A percentile compares a stretch with the other conserved stretches of the same genome.
Evolutionary conservation across 2,113 vertebrate genomes (phyloP).

Genomic region (Prolemur simus): DNA sequence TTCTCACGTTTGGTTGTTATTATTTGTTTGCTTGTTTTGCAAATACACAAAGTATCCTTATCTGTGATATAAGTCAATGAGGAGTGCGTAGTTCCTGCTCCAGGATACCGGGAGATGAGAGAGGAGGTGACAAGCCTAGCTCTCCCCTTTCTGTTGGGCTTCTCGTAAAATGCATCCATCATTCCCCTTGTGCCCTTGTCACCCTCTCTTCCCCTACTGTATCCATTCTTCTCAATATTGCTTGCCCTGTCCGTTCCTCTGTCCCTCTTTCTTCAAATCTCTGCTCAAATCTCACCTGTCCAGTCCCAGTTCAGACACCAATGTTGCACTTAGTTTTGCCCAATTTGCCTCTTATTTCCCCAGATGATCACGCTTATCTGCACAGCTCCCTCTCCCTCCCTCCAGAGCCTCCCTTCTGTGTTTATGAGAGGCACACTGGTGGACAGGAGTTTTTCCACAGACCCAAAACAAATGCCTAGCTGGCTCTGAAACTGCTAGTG

Average conservation of each 20-base stretch:
- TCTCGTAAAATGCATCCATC: neutral
- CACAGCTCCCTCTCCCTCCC: neutral
- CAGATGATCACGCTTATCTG: no score
- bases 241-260: no score
- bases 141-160: neutral
- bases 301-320: neutral
- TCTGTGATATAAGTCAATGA: neutral
- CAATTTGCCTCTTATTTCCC: neutral
- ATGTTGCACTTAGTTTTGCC: neutral
- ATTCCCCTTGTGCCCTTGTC: neutral
- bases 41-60: neutral
- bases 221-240: neutral
- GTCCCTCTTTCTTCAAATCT: neutral
- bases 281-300: neutral
- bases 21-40: neutral
- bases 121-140: neutral
- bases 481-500: conserved; percentile 30
- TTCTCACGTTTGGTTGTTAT: neutral
- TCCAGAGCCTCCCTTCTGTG: neutral
- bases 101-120: neutral
- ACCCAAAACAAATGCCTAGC: neutral
- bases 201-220: neutral
- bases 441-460: neutral
- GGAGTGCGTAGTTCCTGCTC: neutral
- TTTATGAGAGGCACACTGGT: neutral